phyloP scores from a whole-genome alignment of 1,140 invertebrate genomes.

The Ostrea denselamellosa region DNA sequence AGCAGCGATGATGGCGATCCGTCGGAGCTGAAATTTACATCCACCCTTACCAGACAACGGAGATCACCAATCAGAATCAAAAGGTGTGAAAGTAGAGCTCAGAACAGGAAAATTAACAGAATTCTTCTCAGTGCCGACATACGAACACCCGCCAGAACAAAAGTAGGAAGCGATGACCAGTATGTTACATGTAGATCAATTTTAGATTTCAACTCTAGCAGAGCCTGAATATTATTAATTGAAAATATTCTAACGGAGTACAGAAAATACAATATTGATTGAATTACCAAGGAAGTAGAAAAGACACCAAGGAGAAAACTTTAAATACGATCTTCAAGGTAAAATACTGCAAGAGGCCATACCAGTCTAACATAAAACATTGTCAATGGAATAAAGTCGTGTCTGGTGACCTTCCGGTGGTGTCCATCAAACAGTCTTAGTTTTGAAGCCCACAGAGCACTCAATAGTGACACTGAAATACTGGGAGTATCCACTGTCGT shows the following conservation, averaged over 20 bases:
- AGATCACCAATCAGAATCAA: neutral
- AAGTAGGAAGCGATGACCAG: neutral
- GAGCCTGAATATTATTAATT: neutral
- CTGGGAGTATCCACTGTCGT: too few relatives aligned
- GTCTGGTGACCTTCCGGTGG: constrained; percentile 16
- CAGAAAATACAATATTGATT: neutral
- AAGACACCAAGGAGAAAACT: neutral
- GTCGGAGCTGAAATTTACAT: neutral
- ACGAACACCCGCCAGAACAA: constrained; percentile 15
- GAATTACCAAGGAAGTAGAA: neutral
- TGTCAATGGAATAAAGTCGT: neutral
- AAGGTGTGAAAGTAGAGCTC: neutral
- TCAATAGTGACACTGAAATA: too few relatives aligned
- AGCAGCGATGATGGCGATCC: neutral
- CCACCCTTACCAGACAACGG: constrained; percentile 18
- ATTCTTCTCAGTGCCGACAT: constrained; percentile 38
- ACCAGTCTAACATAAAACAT: neutral
- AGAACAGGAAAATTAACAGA: neutral
- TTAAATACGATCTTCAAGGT: neutral
- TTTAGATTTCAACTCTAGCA: neutral
- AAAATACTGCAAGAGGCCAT: neutral
- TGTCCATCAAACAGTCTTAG: neutral
- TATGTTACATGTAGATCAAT: neutral
- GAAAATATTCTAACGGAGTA: neutral
- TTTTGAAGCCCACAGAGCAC: too few relatives aligned